Evolutionary conservation across 1,140 invertebrate genomes (phyloP).

Genomic region (Archivesica marissinica): DNA sequence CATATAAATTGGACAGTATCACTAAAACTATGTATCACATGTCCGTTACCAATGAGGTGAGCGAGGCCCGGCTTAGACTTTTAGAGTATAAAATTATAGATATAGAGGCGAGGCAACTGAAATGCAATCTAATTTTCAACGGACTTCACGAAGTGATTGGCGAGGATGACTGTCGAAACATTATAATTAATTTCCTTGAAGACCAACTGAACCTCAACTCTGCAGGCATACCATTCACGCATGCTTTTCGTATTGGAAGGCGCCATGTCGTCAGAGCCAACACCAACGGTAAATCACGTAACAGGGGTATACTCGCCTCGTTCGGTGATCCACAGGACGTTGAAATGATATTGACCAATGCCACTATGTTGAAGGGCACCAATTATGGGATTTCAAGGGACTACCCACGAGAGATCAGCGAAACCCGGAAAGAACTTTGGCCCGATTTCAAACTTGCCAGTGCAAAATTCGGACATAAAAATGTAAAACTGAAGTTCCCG

Average conservation of each 20-base stretch:
- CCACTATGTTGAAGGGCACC: not conserved
- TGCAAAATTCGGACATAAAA: not conserved
- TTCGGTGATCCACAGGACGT: not conserved
- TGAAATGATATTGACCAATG: not conserved
- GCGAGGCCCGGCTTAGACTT: not conserved
- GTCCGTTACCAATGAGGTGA: too few relatives aligned
- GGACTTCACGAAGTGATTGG: not conserved
- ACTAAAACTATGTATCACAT: too few relatives aligned
- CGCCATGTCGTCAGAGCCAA: not conserved
- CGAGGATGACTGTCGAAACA: not conserved
- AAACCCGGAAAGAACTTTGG: not conserved
- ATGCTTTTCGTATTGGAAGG: not conserved
- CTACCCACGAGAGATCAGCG: constrained; percentile 9
- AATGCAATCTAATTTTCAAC: not conserved
- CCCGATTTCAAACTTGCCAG: constrained; percentile 6
- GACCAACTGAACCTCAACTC: not conserved
- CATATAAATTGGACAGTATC: too few relatives aligned
- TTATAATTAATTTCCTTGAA: not conserved
- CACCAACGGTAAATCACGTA: too few relatives aligned
- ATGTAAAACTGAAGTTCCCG: constrained; percentile 13
- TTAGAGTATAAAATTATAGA: not conserved
- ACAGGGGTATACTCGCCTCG: not conserved
- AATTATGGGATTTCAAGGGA: not conserved
- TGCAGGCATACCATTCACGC: not conserved
- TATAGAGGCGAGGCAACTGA: not conserved